Conservation (phyloP, 2,113 vertebrate genomes). For the Protobothrops mucrosquamatus region DNA sequence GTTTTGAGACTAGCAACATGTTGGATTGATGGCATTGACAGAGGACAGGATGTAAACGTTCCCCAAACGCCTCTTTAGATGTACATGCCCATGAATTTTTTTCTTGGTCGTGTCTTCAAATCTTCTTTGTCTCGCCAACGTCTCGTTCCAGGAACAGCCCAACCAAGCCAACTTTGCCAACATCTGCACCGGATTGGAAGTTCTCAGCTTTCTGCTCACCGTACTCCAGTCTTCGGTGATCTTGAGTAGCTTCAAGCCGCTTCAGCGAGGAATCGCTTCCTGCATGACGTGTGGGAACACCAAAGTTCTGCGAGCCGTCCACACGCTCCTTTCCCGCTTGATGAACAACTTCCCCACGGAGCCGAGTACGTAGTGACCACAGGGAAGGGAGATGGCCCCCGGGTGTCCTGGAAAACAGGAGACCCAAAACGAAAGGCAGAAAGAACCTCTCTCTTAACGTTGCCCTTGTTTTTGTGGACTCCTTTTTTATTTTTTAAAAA, state of each 20-base stretch:
- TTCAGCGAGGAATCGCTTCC: conserved; percentile 91
- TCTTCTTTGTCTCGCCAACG: accelerated
- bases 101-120: background rate
- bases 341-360: conserved; percentile 98
- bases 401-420: background rate
- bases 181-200: conserved; percentile 96
- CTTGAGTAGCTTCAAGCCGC: conserved; percentile 93
- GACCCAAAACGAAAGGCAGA: too few species aligned
- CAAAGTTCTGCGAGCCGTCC: conserved; percentile 92
- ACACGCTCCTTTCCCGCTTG: conserved; percentile 89
- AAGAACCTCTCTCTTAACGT: too few species aligned
- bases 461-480: conserved; percentile 25
- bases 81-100: too few species aligned
- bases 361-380: conserved; percentile 73
- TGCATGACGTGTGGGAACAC: conserved; percentile 98
- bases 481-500: background rate
- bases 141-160: conserved; percentile 83
- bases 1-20: too few species aligned
- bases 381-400: background rate
- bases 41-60: too few species aligned
- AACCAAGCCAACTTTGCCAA: conserved; percentile 96
- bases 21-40: too few species aligned
- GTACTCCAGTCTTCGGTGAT: conserved; percentile 91
- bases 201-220: conserved; percentile 89
- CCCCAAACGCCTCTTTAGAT: background rate